These are phyloP conservation scores for Idaea aversata DNA, from an alignment of 2,888 invertebrate genomes.

Conservation along the genomic window DNA sequence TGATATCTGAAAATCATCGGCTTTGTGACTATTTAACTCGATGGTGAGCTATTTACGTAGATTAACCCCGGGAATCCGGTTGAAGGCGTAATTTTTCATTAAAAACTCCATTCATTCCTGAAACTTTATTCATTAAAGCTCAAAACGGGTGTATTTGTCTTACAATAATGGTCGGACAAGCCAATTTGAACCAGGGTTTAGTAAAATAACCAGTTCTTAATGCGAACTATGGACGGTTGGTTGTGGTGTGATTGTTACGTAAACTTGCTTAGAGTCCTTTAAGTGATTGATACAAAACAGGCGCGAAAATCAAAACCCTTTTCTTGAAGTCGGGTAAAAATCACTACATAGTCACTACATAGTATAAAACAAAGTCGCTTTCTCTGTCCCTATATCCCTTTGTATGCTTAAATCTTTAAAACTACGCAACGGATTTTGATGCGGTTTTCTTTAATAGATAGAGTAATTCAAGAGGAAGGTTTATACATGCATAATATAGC, in stretches of 20 bases:
- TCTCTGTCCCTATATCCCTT: no score
- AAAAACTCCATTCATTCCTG: constrained; percentile 39
- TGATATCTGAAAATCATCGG: neutral
- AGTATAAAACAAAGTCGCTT: no score
- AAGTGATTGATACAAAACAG: no score
- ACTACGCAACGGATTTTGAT: no score
- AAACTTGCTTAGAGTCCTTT: no score
- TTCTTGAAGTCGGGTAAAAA: no score
- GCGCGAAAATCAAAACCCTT: no score
- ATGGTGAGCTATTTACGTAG: constrained; percentile 51
- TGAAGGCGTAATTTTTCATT: constrained; percentile 51
- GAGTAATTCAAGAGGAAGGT: no score
- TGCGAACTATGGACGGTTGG: neutral
- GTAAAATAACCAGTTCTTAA: neutral
- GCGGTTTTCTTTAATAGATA: no score
- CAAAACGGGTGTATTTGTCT: constrained; percentile 26
- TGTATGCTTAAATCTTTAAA: no score
- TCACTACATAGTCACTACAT: no score
- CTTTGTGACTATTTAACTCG: constrained; percentile 51
- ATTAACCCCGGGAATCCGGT: constrained; percentile 47
- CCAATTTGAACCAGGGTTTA: constrained; percentile 15
- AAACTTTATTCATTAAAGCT: constrained; percentile 38
- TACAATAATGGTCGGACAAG: constrained; percentile 23
- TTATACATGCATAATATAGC: no score
- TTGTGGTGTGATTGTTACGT: neutral